A percentile compares a stretch with the other conserved stretches of the same genome.
Evolutionary conservation across 2,113 vertebrate species (phyloP).

Genomic region (Grallaria varia): DNA sequence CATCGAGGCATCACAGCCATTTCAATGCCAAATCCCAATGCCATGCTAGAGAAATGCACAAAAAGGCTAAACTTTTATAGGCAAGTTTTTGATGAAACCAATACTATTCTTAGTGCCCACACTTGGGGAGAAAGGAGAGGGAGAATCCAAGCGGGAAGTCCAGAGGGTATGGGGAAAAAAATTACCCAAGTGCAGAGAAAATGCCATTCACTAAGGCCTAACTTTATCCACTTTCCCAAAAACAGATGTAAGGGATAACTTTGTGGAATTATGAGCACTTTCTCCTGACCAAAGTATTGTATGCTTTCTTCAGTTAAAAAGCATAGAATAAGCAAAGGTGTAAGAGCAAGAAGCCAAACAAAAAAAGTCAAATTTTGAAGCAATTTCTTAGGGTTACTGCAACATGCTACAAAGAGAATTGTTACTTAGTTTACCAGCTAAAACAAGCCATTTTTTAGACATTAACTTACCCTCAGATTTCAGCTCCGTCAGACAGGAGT

Average conservation of each 20-base stretch:
- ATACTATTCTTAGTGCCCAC: neutral
- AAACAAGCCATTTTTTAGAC: neutral
- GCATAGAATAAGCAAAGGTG: neutral
- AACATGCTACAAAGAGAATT: neutral
- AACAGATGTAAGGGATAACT: neutral
- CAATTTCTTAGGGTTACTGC: rapidly evolving
- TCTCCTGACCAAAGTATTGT: neutral
- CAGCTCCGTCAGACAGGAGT: neutral
- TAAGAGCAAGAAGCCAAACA: neutral
- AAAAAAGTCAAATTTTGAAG: neutral
- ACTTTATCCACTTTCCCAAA: neutral
- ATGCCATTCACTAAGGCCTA: neutral
- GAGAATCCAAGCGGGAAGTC: neutral
- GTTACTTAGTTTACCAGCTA: neutral
- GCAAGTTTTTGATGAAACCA: neutral
- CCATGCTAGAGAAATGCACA: neutral
- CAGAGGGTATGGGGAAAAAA: neutral
- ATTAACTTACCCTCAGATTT: neutral
- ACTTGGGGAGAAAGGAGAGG: rapidly evolving
- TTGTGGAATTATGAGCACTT: neutral
- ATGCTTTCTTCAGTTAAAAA: neutral
- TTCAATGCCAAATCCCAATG: neutral
- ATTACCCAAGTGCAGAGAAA: neutral
- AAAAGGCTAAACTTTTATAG: neutral
- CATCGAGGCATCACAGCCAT: neutral